phyloP scores from a whole-genome alignment of 2,113 vertebrate genomes.

The Proterorhinus semilunaris region DNA sequence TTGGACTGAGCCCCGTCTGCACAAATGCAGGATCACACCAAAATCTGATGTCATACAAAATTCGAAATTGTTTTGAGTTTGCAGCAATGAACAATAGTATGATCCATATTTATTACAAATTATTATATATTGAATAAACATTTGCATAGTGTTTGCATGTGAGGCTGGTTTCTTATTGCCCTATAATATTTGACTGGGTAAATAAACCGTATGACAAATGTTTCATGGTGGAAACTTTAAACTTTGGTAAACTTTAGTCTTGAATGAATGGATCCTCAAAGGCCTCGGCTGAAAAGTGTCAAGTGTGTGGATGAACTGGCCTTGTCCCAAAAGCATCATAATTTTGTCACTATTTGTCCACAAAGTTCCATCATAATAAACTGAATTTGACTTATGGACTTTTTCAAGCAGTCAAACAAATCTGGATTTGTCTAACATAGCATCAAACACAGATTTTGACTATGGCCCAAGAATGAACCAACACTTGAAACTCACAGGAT shows the following conservation, averaged over 20 bases:
- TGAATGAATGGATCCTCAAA: slow-evolving; percentile 12
- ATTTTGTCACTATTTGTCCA: too few relatives aligned
- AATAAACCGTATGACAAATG: slow-evolving; percentile 3
- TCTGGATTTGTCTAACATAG: slow-evolving; percentile 57
- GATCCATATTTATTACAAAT: too few relatives aligned
- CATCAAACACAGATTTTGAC: slow-evolving; percentile 26
- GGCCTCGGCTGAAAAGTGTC: slow-evolving; percentile 35
- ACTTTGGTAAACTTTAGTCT: slow-evolving; percentile 12
- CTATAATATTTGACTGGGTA: background rate
- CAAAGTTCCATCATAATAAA: too few relatives aligned
- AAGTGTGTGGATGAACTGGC: slow-evolving; percentile 8
- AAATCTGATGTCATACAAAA: slow-evolving; percentile 33
- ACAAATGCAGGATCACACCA: background rate
- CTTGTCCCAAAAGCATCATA: background rate
- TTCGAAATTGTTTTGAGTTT: slow-evolving; percentile 23
- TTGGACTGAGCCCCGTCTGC: slow-evolving; percentile 1
- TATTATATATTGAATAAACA: too few relatives aligned
- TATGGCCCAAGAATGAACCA: slow-evolving; percentile 40
- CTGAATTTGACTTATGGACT: too few relatives aligned
- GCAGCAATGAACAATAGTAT: too few relatives aligned
- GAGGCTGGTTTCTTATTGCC: background rate
- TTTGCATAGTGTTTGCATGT: background rate
- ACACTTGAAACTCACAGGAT: slow-evolving; percentile 37
- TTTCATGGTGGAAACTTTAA: slow-evolving; percentile 16
- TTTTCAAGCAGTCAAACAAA: background rate